These are phyloP conservation scores for Neelides folsomi DNA, from an alignment of 2,888 invertebrate genomes.

Conservation along the genomic window DNA sequence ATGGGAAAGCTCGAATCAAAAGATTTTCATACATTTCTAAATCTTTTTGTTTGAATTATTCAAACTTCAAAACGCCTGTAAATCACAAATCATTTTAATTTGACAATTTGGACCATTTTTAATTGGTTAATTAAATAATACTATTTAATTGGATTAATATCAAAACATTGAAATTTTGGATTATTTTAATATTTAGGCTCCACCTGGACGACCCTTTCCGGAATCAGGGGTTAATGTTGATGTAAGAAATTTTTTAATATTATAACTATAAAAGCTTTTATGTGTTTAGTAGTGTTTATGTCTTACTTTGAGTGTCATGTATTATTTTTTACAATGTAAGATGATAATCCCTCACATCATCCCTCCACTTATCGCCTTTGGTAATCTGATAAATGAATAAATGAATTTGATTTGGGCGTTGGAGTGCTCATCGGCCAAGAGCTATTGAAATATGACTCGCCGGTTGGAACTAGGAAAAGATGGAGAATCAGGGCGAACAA, in stretches of 20 bases:
- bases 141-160: background rate
- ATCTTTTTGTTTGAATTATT: too few relatives aligned
- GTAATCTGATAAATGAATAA: background rate
- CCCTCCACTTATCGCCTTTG: background rate
- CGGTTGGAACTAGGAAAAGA: constrained; percentile 6
- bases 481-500: constrained; percentile 31
- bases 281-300: too few relatives aligned
- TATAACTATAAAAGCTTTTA: too few relatives aligned
- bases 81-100: too few relatives aligned
- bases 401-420: constrained; percentile 6
- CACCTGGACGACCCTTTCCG: constrained; percentile 22
- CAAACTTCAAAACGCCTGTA: too few relatives aligned
- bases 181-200: constrained; percentile 10
- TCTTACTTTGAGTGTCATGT: too few relatives aligned
- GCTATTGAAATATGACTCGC: too few relatives aligned
- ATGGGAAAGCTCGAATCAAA: too few relatives aligned
- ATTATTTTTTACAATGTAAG: too few relatives aligned
- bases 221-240: constrained; percentile 24
- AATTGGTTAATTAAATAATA: constrained; percentile 5
- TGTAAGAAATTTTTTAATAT: constrained; percentile 21
- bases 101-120: too few relatives aligned
- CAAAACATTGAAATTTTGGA: background rate
- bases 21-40: too few relatives aligned
- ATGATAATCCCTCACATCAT: background rate
- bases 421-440: constrained; percentile 4